Conservation (phyloP, 2,888 invertebrate genomes). For the Micropterix aruncella region DNA sequence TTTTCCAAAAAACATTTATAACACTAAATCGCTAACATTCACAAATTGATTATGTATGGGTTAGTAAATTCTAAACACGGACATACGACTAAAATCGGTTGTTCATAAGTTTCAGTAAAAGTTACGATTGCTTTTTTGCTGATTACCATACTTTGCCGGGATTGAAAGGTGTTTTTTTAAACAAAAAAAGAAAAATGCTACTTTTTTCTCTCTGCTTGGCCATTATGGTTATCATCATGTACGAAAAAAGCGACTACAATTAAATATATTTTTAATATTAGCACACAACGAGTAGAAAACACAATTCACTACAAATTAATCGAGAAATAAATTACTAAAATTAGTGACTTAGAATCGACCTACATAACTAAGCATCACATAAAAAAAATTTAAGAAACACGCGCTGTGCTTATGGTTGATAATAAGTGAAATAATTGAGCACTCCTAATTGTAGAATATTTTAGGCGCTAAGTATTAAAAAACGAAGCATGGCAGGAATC, state of each 20-base stretch:
- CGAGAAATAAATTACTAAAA: background rate
- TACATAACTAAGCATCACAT: constrained; percentile 1
- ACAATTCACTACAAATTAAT: background rate
- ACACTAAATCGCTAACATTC: background rate
- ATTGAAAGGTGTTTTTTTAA: background rate
- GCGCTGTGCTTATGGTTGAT: too few species aligned
- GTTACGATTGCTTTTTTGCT: background rate
- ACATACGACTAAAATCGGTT: background rate
- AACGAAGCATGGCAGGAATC: background rate
- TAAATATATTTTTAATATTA: background rate
- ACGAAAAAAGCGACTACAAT: too few species aligned
- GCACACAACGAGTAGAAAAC: background rate
- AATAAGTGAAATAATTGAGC: too few species aligned
- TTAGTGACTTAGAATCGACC: constrained; percentile 11
- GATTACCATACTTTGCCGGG: background rate
- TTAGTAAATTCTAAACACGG: background rate
- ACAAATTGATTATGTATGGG: background rate
- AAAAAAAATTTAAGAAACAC: too few species aligned
- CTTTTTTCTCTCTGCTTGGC: background rate
- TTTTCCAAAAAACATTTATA: background rate
- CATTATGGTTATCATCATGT: background rate
- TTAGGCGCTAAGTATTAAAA: background rate
- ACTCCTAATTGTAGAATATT: too few species aligned
- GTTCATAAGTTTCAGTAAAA: background rate
- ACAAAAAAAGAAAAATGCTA: background rate